Evolutionary conservation across 2,797 vertebrate species (phyloP).

Genomic region (Phoebastria nigripes): DNA sequence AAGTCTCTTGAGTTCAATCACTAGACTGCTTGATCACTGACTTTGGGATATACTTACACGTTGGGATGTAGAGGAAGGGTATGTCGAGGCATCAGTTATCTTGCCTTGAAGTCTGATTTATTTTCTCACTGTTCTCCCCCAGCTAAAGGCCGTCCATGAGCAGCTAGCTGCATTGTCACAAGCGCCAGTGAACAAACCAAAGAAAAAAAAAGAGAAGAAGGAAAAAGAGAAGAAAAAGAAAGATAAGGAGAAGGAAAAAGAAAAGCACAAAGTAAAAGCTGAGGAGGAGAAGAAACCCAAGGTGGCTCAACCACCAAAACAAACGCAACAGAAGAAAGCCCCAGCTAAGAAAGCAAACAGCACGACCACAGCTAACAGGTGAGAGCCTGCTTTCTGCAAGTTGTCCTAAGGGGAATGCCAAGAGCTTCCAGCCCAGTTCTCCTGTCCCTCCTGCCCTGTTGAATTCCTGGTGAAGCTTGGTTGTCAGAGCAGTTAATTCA

Average conservation of each 20-base stretch:
- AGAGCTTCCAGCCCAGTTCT: not conserved
- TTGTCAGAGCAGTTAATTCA: not conserved
- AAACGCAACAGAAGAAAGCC: conserved; percentile 78
- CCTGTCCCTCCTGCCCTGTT: not conserved
- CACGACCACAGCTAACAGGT: conserved; percentile 81
- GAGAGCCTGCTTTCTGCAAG: not conserved
- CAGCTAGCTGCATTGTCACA: conserved; percentile 88
- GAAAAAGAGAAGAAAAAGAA: conserved; percentile 87
- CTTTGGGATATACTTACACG: not conserved
- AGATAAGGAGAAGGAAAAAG: conserved; percentile 82
- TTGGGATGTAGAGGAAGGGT: not conserved
- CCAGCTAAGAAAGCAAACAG: conserved; percentile 91
- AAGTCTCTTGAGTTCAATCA: not conserved
- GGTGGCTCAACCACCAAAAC: conserved; percentile 80
- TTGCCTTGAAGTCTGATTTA: not conserved
- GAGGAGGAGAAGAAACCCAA: conserved; percentile 92
- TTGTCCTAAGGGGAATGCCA: not conserved
- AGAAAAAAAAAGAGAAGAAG: conserved; percentile 87
- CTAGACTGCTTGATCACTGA: not conserved
- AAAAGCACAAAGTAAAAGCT: conserved; percentile 78
- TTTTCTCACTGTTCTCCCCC: not conserved
- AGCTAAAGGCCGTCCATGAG: conserved; percentile 89
- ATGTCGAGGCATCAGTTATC: not conserved
- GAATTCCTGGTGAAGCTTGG: not conserved
- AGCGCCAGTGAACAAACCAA: conserved; percentile 86